phyloP scores from a whole-genome alignment of 2,888 invertebrate genomes.

The Synanthedon andrenaeformis region DNA sequence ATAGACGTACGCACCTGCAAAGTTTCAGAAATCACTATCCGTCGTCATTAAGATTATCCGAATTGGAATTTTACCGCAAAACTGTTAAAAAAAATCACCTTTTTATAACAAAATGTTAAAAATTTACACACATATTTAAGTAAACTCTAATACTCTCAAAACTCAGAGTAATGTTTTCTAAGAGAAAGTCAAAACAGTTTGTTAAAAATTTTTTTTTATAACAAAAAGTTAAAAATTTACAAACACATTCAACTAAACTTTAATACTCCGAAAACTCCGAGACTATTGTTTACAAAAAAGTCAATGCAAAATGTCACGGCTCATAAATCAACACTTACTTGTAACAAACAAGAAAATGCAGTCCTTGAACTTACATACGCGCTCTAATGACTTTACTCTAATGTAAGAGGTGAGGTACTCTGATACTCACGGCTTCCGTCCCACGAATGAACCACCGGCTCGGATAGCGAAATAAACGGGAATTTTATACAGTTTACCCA shows the following conservation, averaged over 20 bases:
- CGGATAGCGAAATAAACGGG: conserved; percentile 29
- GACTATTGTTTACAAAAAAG: no score
- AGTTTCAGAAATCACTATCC: conserved; percentile 29
- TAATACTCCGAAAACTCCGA: no score
- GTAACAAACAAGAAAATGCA: conserved; percentile 24
- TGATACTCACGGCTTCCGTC: conserved; percentile 33
- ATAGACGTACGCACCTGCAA: conserved; percentile 48
- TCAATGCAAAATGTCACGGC: no score
- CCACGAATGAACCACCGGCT: conserved; percentile 38
- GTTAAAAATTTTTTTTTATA: not conserved
- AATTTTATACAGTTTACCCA: conserved; percentile 49
- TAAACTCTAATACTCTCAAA: no score
- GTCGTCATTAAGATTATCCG: no score
- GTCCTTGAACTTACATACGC: conserved; percentile 52
- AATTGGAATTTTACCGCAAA: no score
- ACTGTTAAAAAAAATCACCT: not conserved
- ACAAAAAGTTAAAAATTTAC: no score
- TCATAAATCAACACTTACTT: conserved; percentile 22
- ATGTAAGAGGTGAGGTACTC: conserved; percentile 20
- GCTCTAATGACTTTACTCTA: conserved; percentile 16
- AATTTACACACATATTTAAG: no score
- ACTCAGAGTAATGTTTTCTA: no score
- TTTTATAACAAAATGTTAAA: no score
- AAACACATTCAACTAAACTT: no score
- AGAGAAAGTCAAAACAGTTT: not conserved